A percentile compares a stretch with the other conserved stretches of the same genome.
These are phyloP conservation scores for Hippolais icterina DNA, from an alignment of 2,113 vertebrate genomes.

Conservation along the genomic window DNA sequence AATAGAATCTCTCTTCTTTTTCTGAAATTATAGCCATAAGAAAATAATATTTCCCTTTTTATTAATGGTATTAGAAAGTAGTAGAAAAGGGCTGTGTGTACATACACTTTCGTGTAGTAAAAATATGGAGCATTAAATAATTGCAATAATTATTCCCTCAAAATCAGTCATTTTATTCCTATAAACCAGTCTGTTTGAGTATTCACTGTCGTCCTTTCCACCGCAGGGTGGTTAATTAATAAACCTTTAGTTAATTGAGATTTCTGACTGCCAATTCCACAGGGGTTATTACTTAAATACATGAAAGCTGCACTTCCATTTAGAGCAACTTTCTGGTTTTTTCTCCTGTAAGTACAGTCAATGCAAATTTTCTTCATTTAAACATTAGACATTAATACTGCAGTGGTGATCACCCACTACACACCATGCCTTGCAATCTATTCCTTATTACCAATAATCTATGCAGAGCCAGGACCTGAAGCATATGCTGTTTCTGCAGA, in stretches of 20 bases:
- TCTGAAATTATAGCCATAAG: background rate
- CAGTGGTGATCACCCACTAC: background rate
- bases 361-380: conserved; percentile 18
- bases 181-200: background rate
- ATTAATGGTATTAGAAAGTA: background rate
- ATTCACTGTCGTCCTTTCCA: conserved; percentile 9
- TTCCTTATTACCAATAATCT: background rate
- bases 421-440: background rate
- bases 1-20: background rate
- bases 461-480: background rate
- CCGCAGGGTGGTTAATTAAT: conserved; percentile 65
- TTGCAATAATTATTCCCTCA: background rate
- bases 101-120: background rate
- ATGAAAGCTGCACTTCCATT: conserved; percentile 61
- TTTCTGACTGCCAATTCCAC: conserved; percentile 57
- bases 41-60: background rate
- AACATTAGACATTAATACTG: background rate
- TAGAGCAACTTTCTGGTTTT: conserved; percentile 30
- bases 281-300: conserved; percentile 62
- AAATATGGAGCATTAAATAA: background rate
- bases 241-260: conserved; percentile 68
- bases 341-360: conserved; percentile 3
- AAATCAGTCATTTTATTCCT: background rate
- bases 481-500: background rate
- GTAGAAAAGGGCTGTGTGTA: background rate